Evolutionary conservation across 1,140 invertebrate species (phyloP).

Genomic region (Drosophila nikananu): DNA sequence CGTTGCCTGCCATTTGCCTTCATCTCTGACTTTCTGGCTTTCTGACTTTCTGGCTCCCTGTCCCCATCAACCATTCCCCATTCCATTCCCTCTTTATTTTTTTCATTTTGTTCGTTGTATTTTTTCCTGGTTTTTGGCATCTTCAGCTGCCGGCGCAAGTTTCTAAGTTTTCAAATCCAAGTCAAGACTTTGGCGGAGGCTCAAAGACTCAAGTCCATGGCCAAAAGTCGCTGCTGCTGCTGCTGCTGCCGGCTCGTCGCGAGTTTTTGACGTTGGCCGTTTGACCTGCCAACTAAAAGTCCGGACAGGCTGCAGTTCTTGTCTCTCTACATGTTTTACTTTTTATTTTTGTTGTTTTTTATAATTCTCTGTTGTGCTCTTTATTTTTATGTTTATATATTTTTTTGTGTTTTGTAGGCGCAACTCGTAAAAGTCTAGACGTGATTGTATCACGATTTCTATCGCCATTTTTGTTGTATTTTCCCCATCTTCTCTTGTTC

Average conservation of each 20-base stretch:
- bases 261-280: slow-evolving; percentile 67
- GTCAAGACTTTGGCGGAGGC: slow-evolving; percentile 41
- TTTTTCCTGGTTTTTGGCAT: slow-evolving; percentile 48
- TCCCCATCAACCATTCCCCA: slow-evolving; percentile 15
- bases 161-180: slow-evolving; percentile 72
- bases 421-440: slow-evolving; percentile 84
- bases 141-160: slow-evolving; percentile 67
- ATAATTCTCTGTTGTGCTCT: slow-evolving; percentile 15
- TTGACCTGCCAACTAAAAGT: slow-evolving; percentile 66
- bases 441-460: slow-evolving; percentile 85
- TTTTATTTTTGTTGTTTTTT: slow-evolving; percentile 23
- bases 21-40: slow-evolving; percentile 39
- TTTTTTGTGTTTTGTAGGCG: slow-evolving; percentile 66
- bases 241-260: slow-evolving; percentile 24
- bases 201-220: slow-evolving; percentile 57
- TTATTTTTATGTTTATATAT: slow-evolving; percentile 17
- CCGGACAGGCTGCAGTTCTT: slow-evolving; percentile 49
- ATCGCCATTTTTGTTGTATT: slow-evolving; percentile 80
- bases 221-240: slow-evolving; percentile 50
- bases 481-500: slow-evolving; percentile 46
- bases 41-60: slow-evolving; percentile 30
- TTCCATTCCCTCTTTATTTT: slow-evolving; percentile 1
- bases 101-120: slow-evolving; percentile 21
- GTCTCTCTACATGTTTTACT: slow-evolving; percentile 13
- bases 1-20: slow-evolving; percentile 66